phyloP scores from a whole-genome alignment of 2,888 invertebrate species.

The Hesperia comma region DNA sequence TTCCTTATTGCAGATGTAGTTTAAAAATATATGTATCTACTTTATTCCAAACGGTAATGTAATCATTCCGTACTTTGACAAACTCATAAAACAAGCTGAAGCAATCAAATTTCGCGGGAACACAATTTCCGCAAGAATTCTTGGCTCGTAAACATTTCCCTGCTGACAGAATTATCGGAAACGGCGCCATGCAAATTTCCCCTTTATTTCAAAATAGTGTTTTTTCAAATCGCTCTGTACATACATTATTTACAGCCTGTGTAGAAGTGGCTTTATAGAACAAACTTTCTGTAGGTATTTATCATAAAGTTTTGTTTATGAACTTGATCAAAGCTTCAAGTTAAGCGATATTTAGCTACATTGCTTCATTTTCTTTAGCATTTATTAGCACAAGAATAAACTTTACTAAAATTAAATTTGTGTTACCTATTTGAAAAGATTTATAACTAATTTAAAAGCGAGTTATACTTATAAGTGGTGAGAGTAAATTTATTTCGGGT shows the following conservation, averaged over 20 bases:
- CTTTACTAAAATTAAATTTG: too few species aligned
- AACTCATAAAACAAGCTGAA: neutral
- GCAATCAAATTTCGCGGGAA: conserved; percentile 8
- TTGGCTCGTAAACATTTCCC: conserved; percentile 6
- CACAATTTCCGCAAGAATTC: conserved; percentile 2
- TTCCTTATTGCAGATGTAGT: too few species aligned
- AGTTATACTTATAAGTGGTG: too few species aligned
- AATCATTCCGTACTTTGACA: neutral
- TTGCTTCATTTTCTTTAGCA: too few species aligned
- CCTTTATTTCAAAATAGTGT: neutral
- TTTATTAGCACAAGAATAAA: too few species aligned
- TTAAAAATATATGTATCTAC: too few species aligned
- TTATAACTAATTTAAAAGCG: too few species aligned
- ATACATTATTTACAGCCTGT: neutral
- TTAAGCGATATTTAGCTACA: too few species aligned
- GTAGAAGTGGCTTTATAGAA: neutral
- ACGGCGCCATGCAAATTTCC: neutral
- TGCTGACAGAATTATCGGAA: conserved; percentile 7
- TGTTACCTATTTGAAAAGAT: too few species aligned
- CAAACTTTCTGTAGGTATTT: neutral
- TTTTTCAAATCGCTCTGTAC: neutral
- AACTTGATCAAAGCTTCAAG: neutral
- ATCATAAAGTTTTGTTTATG: neutral
- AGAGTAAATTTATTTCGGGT: too few species aligned
- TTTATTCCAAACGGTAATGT: neutral